Evolutionary conservation across 2,888 invertebrate species (phyloP), one percentile per base, ranked within the genome.

Genomic region (Junonia oenone): DNA sequence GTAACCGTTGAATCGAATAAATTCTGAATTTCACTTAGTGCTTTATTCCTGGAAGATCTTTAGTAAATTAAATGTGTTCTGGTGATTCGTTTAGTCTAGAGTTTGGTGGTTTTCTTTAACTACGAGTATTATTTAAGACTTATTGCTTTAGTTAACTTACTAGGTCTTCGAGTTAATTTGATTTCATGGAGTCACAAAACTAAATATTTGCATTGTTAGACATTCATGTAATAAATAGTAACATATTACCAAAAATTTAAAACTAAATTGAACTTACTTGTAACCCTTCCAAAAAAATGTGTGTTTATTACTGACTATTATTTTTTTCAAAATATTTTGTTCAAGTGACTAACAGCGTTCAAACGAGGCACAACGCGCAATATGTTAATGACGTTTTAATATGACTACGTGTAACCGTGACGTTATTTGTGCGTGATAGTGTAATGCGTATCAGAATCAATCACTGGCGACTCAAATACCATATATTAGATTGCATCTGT

Each of bases 311-410:
- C n/a, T n/a, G n/a, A n/a, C n/a, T 37, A 8, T 15, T 15, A 14
- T 6, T 3, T 3, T 14, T 13, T 6, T 13, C 1, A 8, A n/a
- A 6, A 6, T 22, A 13, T 13, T 14, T 43, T 26, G 11, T 43
- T 14, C 56, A 48, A 58, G 54, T 56, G 8, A 46, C 6, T 5
- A 26, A 19, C 38, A 2, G 6, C 11, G 19, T 45, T 22, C 48
- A 58, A 65, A 58, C 52, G 46, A 37, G 29, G 55, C 62, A 55
- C 29, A 53, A 43, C 45, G 50, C 55, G 61, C 56, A 56, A 54
- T 61, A 63, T 64, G 62, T 50, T 63, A 63, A 66, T 63, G 56
- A 59, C 49, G 59, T 61, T 65, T 66, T 65, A 63, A 63, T 63
- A 61, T 56, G 50, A 47, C 17, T 47, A 52, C 50, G n/a, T 43